Percentiles rank a stretch among this genome's conserved stretches.
Evolutionary conservation across 2,888 invertebrate genomes (phyloP).

Genomic region (Philereme vetulata): DNA sequence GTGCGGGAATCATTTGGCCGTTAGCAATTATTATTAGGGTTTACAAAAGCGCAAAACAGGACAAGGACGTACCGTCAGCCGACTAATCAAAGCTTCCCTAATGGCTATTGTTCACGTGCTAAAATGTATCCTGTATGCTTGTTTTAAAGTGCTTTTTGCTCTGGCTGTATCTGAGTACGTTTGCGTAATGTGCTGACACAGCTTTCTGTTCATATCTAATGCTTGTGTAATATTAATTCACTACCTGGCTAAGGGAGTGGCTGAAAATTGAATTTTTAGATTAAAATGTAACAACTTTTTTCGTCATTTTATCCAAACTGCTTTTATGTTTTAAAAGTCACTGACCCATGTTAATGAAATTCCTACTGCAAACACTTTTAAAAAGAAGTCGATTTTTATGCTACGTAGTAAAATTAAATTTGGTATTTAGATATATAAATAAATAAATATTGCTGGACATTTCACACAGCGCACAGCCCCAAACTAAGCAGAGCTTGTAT

Average conservation of each 20-base stretch:
- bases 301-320: too few species aligned
- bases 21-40: slow-evolving; percentile 39
- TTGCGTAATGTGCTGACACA: slow-evolving; percentile 34
- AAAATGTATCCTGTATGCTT: slow-evolving; percentile 26
- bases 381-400: too few species aligned
- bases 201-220: slow-evolving; percentile 35
- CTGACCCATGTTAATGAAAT: too few species aligned
- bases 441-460: too few species aligned
- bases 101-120: slow-evolving; percentile 38
- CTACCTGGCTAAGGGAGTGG: slow-evolving; percentile 7
- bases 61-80: slow-evolving; percentile 53
- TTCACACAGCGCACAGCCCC: too few species aligned
- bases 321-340: too few species aligned
- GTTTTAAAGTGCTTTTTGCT: slow-evolving; percentile 30
- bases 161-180: slow-evolving; percentile 18
- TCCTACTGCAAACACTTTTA: too few species aligned
- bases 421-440: too few species aligned
- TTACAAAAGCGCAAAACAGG: slow-evolving; percentile 57
- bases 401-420: too few species aligned
- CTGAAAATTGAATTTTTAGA: slow-evolving; percentile 9
- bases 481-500: too few species aligned
- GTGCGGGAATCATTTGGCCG: slow-evolving; percentile 34
- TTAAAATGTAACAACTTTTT: background rate
- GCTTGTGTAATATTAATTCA: slow-evolving; percentile 26
- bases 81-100: slow-evolving; percentile 60